These are phyloP conservation scores for Aphelenchoides avenae DNA, from an alignment of 1,140 invertebrate species.

Conservation along the genomic window DNA sequence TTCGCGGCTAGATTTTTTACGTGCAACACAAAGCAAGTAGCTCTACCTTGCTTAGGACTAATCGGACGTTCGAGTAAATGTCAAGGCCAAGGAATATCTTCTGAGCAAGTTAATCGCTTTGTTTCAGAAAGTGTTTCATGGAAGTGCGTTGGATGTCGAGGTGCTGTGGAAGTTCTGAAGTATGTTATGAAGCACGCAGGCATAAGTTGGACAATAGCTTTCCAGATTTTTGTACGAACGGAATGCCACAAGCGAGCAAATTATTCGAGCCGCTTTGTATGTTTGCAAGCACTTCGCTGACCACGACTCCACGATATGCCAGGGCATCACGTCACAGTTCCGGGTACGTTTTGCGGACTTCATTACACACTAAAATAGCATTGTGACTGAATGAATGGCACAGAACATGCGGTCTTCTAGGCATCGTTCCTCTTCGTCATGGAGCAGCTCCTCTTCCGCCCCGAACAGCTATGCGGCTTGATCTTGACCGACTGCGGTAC, in stretches of 20 bases:
- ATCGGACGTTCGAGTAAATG: too few species aligned
- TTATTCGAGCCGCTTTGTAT: conserved; percentile 31
- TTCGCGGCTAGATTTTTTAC: neutral
- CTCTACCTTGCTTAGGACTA: neutral
- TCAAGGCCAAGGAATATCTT: neutral
- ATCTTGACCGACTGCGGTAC: conserved; percentile 32
- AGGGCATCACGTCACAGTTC: conserved; percentile 46
- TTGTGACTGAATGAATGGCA: too few species aligned
- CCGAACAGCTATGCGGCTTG: conserved; percentile 39
- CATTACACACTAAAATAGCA: conserved; percentile 8
- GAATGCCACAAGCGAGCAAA: conserved; percentile 31
- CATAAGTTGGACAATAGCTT: neutral
- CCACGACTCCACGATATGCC: conserved; percentile 31
- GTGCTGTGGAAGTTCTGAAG: conserved; percentile 6
- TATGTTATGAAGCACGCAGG: too few species aligned
- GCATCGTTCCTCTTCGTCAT: conserved; percentile 42
- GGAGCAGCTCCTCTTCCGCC: conserved; percentile 32
- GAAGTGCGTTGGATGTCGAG: conserved; percentile 5
- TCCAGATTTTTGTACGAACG: conserved; percentile 22
- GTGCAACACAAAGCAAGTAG: neutral
- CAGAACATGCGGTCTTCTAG: too few species aligned
- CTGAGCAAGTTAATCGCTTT: neutral
- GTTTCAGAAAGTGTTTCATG: conserved; percentile 1
- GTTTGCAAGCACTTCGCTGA: conserved; percentile 41
- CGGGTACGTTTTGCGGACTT: conserved; percentile 19